Percentiles rank a stretch among this genome's conserved stretches.
Evolutionary conservation across 2,113 vertebrate genomes (phyloP).

Genomic region (Galemys pyrenaicus): DNA sequence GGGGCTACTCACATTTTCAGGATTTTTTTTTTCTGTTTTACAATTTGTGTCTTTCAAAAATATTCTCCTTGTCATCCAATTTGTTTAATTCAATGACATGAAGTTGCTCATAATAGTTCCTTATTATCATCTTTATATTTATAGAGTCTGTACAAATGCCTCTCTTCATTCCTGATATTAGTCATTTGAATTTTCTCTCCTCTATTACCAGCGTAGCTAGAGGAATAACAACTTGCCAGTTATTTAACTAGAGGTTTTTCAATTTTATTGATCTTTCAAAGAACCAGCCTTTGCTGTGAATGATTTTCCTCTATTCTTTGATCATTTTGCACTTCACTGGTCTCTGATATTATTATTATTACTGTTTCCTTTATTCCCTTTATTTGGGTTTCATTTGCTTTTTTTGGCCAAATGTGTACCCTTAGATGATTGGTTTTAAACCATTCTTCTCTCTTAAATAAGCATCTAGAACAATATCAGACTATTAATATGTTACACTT

Average conservation of each 20-base stretch:
- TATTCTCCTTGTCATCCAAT: neutral
- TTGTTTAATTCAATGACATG: neutral
- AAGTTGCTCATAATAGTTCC: neutral
- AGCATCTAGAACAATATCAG: neutral
- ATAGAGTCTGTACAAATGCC: neutral
- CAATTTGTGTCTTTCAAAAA: neutral
- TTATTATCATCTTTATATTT: neutral
- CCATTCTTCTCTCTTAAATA: neutral
- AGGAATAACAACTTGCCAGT: neutral
- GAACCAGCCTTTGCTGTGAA: neutral
- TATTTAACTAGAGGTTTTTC: neutral
- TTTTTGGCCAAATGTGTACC: neutral
- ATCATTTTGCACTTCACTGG: neutral
- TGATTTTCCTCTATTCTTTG: neutral
- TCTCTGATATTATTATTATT: neutral
- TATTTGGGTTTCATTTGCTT: neutral
- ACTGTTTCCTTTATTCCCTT: neutral
- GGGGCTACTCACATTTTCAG: neutral
- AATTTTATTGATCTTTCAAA: constrained; percentile 9
- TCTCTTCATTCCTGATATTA: neutral
- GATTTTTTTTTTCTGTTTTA: neutral
- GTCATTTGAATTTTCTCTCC: neutral
- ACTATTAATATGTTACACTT: neutral
- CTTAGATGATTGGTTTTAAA: neutral
- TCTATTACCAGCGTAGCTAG: neutral